These are phyloP conservation scores for Emydoidea blandingii DNA, from an alignment of 2,797 vertebrate genomes.

Conservation along the genomic window DNA sequence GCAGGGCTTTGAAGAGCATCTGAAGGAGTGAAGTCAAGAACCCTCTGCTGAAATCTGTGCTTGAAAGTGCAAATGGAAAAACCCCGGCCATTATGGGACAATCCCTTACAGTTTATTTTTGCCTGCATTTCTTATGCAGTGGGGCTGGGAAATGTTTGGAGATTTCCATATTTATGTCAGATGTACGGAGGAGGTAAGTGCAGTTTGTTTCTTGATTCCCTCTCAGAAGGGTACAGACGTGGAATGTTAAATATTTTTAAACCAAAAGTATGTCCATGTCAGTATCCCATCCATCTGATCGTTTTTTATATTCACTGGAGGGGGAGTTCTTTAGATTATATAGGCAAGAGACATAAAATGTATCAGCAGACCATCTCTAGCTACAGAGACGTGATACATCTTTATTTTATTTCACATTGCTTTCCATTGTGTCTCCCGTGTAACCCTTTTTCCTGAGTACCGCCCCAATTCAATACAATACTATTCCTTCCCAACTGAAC, in stretches of 20 bases:
- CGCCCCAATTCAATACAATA: neutral
- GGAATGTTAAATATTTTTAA: neutral
- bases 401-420: neutral
- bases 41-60: slow-evolving; percentile 2
- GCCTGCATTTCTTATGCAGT: slow-evolving; percentile 95
- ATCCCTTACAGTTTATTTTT: slow-evolving; percentile 89
- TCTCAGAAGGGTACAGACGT: neutral
- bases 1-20: slow-evolving; percentile 56
- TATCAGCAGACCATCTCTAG: neutral
- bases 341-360: neutral
- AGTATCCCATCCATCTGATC: neutral
- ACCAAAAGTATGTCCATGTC: neutral
- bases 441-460: neutral
- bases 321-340: too few relatives aligned
- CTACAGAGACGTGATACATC: neutral
- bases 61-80: slow-evolving; percentile 80
- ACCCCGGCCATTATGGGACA: slow-evolving; percentile 87
- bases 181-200: slow-evolving; percentile 96
- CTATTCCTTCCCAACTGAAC: accelerated
- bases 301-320: neutral
- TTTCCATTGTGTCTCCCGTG: neutral
- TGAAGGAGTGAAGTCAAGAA: slow-evolving; percentile 35
- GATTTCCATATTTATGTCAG: slow-evolving; percentile 96
- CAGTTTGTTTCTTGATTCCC: slow-evolving; percentile 35
- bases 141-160: slow-evolving; percentile 97